A percentile compares a stretch with the other conserved stretches of the same genome.
These are phyloP conservation scores for Clarias laeviceps DNA, from an alignment of 2,797 vertebrate species.

Conservation along the genomic window DNA sequence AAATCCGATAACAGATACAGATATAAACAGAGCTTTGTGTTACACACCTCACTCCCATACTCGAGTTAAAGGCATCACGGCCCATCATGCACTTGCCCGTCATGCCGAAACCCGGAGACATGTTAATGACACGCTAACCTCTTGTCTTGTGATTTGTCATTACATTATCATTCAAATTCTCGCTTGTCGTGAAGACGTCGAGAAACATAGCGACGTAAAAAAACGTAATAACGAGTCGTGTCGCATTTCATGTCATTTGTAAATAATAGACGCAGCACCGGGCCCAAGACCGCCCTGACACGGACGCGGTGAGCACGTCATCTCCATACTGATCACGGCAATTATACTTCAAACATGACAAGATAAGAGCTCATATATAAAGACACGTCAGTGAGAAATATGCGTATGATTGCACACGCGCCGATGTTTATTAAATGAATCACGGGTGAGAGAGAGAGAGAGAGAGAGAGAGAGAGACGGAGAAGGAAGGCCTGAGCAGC, in stretches of 20 bases:
- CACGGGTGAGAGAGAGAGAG: background rate
- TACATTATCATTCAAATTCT: background rate
- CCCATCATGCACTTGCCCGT: background rate
- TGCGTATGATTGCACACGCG: background rate
- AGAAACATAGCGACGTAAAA: background rate
- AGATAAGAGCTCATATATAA: background rate
- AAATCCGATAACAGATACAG: background rate
- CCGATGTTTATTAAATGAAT: background rate
- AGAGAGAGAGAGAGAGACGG: conserved; percentile 23
- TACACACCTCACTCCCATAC: background rate
- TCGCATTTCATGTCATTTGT: background rate
- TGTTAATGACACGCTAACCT: background rate
- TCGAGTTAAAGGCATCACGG: background rate
- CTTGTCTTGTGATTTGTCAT: background rate
- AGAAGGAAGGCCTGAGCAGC: conserved; percentile 64
- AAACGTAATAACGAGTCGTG: background rate
- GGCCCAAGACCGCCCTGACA: background rate
- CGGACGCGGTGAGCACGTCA: background rate
- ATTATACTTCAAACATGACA: background rate
- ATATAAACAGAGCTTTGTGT: background rate
- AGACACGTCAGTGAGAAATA: background rate
- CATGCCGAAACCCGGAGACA: background rate
- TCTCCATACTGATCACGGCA: conserved; percentile 5
- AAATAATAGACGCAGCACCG: background rate
- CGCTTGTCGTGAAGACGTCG: too few relatives aligned